These are phyloP conservation scores for Phylloscopus trochilus DNA, from an alignment of 2,113 vertebrate species.

Conservation along the genomic window DNA sequence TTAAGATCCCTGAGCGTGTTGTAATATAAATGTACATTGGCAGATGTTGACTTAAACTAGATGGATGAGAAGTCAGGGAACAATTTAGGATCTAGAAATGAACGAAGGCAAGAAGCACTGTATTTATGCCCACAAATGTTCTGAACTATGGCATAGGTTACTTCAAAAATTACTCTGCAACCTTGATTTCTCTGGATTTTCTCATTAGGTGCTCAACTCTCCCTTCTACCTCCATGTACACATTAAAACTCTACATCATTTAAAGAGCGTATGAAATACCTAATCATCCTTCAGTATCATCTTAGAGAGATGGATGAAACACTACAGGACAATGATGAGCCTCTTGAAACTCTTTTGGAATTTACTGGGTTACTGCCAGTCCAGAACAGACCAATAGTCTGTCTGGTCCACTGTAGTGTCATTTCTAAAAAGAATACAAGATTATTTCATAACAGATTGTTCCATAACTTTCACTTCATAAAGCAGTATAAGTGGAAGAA, in stretches of 20 bases:
- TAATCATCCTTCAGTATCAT: not conserved
- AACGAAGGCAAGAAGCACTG: not conserved
- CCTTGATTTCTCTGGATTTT: not conserved
- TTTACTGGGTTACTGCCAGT: not conserved
- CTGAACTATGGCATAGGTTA: not conserved
- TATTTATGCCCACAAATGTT: not conserved
- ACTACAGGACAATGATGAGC: not conserved
- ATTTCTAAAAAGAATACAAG: not conserved
- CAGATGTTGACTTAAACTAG: not conserved
- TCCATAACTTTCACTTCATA: not conserved
- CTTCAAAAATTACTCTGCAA: not conserved
- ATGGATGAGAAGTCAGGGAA: not conserved
- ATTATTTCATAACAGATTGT: not conserved
- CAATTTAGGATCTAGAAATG: not conserved
- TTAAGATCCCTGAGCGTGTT: not conserved
- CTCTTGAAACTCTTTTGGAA: not conserved
- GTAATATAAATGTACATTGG: not conserved
- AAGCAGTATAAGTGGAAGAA: not conserved
- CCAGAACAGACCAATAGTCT: not conserved
- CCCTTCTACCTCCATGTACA: not conserved
- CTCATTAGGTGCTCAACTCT: not conserved
- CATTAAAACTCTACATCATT: not conserved
- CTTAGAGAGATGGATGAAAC: not conserved
- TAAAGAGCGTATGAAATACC: not conserved
- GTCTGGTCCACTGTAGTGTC: not conserved